Conservation (phyloP, 2,888 invertebrate genomes). For the Thymelicus sylvestris region DNA sequence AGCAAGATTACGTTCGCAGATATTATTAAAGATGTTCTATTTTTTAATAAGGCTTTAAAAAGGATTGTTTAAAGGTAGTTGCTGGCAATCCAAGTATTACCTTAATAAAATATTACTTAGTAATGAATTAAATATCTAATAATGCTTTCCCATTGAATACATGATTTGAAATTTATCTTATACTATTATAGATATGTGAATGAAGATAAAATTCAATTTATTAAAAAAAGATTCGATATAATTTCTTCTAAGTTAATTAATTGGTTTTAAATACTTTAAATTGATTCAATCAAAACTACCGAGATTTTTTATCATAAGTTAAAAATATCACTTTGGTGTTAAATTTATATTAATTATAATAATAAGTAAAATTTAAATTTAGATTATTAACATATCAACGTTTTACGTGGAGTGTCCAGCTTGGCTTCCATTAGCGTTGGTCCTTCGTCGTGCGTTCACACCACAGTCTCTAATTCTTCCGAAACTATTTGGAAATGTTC, state of each 20-base stretch:
- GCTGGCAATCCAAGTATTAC: background rate
- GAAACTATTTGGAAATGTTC: slow-evolving; percentile 83
- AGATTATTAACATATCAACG: slow-evolving; percentile 10
- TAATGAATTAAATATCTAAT: background rate
- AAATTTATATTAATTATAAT: slow-evolving; percentile 29
- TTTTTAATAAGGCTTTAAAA: no score
- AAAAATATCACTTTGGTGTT: slow-evolving; percentile 67
- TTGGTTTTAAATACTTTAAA: slow-evolving; percentile 9
- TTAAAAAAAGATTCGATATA: slow-evolving; percentile 12
- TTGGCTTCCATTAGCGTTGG: background rate
- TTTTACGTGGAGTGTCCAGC: slow-evolving; percentile 4
- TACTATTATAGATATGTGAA: slow-evolving; percentile 6
- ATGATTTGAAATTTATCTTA: background rate
- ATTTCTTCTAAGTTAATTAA: slow-evolving; percentile 26
- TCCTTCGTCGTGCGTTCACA: slow-evolving; percentile 56
- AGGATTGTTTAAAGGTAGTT: background rate
- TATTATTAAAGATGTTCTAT: no score
- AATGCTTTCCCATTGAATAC: background rate
- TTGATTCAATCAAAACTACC: slow-evolving; percentile 14
- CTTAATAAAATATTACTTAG: background rate
- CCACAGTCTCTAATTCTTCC: slow-evolving; percentile 80
- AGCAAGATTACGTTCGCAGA: no score
- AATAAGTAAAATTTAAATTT: slow-evolving; percentile 29
- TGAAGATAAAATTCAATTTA: slow-evolving; percentile 34
- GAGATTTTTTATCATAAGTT: slow-evolving; percentile 21